phyloP scores from a whole-genome alignment of 2,888 invertebrate species.

The Suillia variegata region DNA sequence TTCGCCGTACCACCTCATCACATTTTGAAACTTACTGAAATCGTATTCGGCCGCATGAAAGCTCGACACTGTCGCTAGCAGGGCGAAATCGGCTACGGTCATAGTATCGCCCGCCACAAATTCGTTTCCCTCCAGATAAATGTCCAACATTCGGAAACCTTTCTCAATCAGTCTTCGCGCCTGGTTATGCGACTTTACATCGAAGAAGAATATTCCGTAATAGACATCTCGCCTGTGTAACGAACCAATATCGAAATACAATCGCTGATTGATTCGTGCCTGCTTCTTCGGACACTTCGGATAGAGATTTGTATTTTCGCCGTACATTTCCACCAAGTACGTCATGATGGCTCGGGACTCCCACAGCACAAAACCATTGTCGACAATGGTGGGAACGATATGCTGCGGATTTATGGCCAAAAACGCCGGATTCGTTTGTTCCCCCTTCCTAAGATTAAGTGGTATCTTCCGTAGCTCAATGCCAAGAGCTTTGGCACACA shows the following conservation, averaged over 20 bases:
- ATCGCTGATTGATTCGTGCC: conserved; percentile 74
- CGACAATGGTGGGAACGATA: conserved; percentile 78
- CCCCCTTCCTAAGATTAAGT: conserved; percentile 65
- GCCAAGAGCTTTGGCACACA: conserved; percentile 69
- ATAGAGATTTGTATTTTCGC: conserved; percentile 71
- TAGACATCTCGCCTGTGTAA: conserved; percentile 73
- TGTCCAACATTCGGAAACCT: conserved; percentile 70
- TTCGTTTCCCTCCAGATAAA: conserved; percentile 71
- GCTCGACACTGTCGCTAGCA: conserved; percentile 72
- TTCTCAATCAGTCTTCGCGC: conserved; percentile 71
- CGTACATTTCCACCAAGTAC: conserved; percentile 79
- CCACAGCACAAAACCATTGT: conserved; percentile 77
- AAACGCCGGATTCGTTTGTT: conserved; percentile 71
- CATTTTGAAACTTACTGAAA: conserved; percentile 70
- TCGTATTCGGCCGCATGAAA: conserved; percentile 71
- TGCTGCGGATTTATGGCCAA: conserved; percentile 80
- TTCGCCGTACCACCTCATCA: conserved; percentile 71
- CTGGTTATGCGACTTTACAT: conserved; percentile 67
- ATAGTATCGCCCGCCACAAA: conserved; percentile 71
- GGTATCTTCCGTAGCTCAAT: conserved; percentile 68
- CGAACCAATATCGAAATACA: conserved; percentile 79
- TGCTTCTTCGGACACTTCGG: conserved; percentile 77
- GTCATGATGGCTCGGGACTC: conserved; percentile 82
- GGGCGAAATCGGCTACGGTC: conserved; percentile 77
- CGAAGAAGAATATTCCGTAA: conserved; percentile 67